A percentile compares a stretch with the other conserved stretches of the same genome.
These are phyloP conservation scores for Pseudorectes ferrugineus DNA, from an alignment of 2,113 vertebrate species.

Conservation along the genomic window DNA sequence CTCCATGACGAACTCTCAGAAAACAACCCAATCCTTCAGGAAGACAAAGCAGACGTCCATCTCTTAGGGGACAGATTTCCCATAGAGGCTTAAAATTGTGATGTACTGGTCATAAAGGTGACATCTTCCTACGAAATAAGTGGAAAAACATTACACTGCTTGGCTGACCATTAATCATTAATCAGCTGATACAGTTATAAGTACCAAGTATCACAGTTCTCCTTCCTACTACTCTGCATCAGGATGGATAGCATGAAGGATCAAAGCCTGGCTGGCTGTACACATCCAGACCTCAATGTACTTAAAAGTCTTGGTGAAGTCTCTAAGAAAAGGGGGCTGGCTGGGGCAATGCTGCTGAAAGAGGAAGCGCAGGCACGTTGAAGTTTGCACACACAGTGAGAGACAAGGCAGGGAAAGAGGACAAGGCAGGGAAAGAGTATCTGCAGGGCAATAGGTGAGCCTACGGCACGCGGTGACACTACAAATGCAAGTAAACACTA, in stretches of 20 bases:
- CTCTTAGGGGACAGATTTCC: neutral
- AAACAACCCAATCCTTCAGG: neutral
- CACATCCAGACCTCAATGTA: neutral
- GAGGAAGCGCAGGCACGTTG: fast-evolving
- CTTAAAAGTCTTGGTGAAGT: neutral
- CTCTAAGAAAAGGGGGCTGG: neutral
- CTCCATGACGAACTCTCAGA: neutral
- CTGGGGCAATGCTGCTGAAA: neutral
- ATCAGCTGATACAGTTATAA: neutral
- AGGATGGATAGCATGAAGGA: neutral
- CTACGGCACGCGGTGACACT: fast-evolving
- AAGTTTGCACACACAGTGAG: neutral
- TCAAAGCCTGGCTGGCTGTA: neutral
- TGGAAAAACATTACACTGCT: neutral
- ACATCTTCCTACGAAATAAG: neutral
- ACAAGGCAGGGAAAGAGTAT: neutral
- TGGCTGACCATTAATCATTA: neutral
- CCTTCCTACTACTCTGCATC: neutral
- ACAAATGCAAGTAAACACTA: neutral
- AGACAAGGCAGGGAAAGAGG: neutral
- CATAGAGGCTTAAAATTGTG: neutral
- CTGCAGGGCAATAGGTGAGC: neutral
- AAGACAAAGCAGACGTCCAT: neutral
- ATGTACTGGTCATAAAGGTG: neutral
- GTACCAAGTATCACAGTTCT: neutral